Evolutionary conservation across 2,888 invertebrate genomes (phyloP), one percentile per base, ranked within the genome.

Genomic region (Crioceris asparagi): DNA sequence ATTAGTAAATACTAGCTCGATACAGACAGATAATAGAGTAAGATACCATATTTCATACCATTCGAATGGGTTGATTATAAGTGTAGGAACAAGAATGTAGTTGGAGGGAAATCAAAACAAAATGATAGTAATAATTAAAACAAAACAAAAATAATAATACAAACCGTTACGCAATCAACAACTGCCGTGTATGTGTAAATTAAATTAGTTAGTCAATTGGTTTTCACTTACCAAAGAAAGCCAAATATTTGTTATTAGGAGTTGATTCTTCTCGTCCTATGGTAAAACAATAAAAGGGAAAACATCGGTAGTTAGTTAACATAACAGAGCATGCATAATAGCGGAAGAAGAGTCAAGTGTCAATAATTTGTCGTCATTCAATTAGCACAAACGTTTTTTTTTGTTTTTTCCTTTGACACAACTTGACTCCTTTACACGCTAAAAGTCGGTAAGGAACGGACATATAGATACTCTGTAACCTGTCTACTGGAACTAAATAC

Each of bases 241-340:
- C 87, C 87, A 88, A 75, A 86, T 83, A 79, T 87, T 87, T 75
- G 86, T 82, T 74, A 86, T 84, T 75, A 88, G 81, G 75, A 86
- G 83, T 80, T 87, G 87, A 77, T 87, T 87, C 81, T 87, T 87
- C 82, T 87, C 86, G 79, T 87, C 86, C 86, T 86, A 81, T 77
- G 71, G 71, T 65, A 75, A 27, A 75, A 75, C 77, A 75, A 77
- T 75, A 75, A 77, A 77, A 74, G 74, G 75, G 74, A 74, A 74
- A 74, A 72, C 71, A 70, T 70, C 62, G 61, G 61, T 62, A 56
- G 64, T 65, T 65, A 65, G 65, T 65, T 58, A n/a, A 64, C 64
- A 63, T 61, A 61, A 63, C 64, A 64, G 56, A 50, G 55, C 62
- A 62, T 62, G 62, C 62, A 63, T 54, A n/a, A n/a, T n/a, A n/a